A percentile compares a stretch with the other conserved stretches of the same genome.
Conservation (phyloP, 2,797 vertebrate genomes). For the Dicrostonyx torquatus region DNA sequence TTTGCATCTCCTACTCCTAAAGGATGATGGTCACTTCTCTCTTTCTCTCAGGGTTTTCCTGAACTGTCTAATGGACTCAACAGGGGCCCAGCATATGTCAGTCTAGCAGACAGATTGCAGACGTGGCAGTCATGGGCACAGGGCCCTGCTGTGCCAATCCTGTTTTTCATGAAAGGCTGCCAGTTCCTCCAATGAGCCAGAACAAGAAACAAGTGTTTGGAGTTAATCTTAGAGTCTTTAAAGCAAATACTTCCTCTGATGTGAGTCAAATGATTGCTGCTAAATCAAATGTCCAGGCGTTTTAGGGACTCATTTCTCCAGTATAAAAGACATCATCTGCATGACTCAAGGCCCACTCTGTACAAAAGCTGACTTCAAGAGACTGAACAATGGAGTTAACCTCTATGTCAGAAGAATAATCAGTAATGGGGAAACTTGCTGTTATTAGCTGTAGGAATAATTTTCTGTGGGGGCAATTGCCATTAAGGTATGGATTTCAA, state of each 20-base stretch:
- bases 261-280: slow-evolving; percentile 44
- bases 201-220: neutral
- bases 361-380: neutral
- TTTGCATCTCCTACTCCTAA: neutral
- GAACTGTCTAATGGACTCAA: neutral
- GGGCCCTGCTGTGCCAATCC: neutral
- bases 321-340: neutral
- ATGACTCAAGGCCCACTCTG: neutral
- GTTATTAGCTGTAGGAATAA: neutral
- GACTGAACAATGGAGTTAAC: neutral
- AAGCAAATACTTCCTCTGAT: slow-evolving; percentile 1
- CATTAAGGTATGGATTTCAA: neutral
- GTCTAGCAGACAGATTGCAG: slow-evolving; percentile 8
- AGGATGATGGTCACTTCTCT: neutral
- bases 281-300: slow-evolving; percentile 11
- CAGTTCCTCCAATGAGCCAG: slow-evolving; percentile 13
- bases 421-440: neutral
- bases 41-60: neutral
- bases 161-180: neutral
- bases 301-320: slow-evolving; percentile 55
- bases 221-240: slow-evolving; percentile 65
- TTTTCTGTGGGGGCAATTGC: neutral
- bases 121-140: neutral
- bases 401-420: neutral
- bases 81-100: slow-evolving; percentile 15